These are phyloP conservation scores for Himalopsyche anomala DNA, from an alignment of 2,888 invertebrate species.

Conservation along the genomic window DNA sequence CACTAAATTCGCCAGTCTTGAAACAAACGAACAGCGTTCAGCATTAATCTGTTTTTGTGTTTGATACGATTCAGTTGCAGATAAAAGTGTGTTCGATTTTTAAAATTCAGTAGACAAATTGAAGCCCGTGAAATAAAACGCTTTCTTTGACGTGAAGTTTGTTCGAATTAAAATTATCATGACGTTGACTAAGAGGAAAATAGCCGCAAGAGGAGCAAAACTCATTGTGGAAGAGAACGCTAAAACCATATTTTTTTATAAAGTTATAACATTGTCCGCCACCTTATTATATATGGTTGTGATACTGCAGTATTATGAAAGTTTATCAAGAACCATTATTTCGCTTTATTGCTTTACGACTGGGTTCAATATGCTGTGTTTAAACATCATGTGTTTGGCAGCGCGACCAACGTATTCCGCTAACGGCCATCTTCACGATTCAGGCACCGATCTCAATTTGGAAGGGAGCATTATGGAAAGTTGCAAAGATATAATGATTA, in stretches of 20 bases:
- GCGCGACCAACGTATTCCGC: neutral
- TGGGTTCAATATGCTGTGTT: neutral
- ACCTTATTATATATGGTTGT: neutral
- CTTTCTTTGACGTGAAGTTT: no score
- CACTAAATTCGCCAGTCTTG: no score
- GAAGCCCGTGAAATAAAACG: no score
- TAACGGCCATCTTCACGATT: neutral
- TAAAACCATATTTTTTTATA: neutral
- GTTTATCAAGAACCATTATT: neutral
- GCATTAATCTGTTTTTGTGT: no score
- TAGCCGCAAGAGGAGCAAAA: neutral
- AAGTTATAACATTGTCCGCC: neutral
- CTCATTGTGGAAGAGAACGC: neutral
- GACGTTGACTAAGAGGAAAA: neutral
- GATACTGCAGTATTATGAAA: neutral
- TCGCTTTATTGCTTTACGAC: neutral
- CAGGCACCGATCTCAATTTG: neutral
- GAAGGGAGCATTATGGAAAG: neutral
- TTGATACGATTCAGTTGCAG: no score
- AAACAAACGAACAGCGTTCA: no score
- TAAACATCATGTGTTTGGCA: neutral
- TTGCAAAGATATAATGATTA: neutral
- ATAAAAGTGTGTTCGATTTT: no score
- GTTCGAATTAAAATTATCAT: neutral
- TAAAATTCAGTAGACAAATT: no score